Conservation (phyloP, 2,797 vertebrate species). For the Acridotheres tristis region DNA sequence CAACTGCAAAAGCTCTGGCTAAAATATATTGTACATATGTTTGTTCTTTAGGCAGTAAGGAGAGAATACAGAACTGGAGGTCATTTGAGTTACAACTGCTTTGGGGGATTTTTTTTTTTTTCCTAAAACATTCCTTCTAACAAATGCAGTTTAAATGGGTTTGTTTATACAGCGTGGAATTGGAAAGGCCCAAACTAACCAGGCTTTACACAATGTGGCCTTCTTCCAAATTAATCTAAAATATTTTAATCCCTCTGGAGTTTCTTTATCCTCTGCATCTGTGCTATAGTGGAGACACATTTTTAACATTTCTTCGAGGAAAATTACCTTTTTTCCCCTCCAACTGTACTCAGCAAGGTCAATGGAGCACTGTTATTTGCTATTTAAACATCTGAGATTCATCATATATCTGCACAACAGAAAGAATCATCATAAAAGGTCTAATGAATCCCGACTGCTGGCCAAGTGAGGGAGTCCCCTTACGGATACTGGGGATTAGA, state of each 20-base stretch:
- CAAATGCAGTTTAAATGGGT: conserved; percentile 55
- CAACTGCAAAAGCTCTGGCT: conserved; percentile 11
- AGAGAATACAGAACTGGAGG: conserved; percentile 55
- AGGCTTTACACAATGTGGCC: conserved; percentile 55
- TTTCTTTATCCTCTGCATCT: conserved; percentile 72
- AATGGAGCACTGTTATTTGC: conserved; percentile 53
- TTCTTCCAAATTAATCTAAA: conserved; percentile 69
- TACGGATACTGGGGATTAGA: not conserved
- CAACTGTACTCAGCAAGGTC: conserved; percentile 60
- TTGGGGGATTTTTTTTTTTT: conserved; percentile 13
- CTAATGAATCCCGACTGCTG: conserved; percentile 61
- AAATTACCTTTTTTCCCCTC: conserved; percentile 62
- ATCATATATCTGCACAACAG: conserved; percentile 62
- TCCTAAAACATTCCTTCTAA: conserved; percentile 23
- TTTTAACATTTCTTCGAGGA: conserved; percentile 70
- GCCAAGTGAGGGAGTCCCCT: conserved; percentile 49
- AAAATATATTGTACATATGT: conserved; percentile 14
- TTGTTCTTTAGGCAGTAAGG: conserved; percentile 53
- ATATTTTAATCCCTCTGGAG: conserved; percentile 68
- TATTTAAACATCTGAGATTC: conserved; percentile 73
- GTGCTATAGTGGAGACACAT: conserved; percentile 57
- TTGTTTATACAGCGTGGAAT: conserved; percentile 54
- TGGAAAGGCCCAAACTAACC: conserved; percentile 54
- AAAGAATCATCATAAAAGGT: conserved; percentile 67
- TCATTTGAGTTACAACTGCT: conserved; percentile 63